Evolutionary conservation across 2,888 invertebrate genomes (phyloP).

Genomic region (Galerucella calmariensis): DNA sequence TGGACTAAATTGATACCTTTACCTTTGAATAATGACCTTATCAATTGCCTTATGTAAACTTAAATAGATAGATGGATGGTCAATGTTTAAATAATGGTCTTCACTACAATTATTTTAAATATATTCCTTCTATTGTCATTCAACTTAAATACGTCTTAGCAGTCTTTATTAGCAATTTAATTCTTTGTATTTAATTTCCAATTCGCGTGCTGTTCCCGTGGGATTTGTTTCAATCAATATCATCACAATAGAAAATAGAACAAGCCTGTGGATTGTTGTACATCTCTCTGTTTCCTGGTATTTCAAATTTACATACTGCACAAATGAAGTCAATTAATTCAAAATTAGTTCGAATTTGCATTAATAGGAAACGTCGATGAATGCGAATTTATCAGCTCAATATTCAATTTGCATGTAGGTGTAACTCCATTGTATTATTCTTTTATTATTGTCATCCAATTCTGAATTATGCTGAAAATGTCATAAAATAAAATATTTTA

Average conservation of each 20-base stretch:
- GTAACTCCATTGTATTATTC: too few relatives aligned
- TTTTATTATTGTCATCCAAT: too few relatives aligned
- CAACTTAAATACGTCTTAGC: not conserved
- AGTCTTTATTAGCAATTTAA: not conserved
- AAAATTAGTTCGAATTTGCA: too few relatives aligned
- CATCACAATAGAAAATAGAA: not conserved
- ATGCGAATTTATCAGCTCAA: too few relatives aligned
- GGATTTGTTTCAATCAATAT: not conserved
- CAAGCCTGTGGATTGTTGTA: not conserved
- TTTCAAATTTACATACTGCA: not conserved
- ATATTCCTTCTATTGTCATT: not conserved
- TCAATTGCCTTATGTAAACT: too few relatives aligned
- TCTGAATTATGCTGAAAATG: too few relatives aligned
- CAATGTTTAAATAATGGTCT: not conserved
- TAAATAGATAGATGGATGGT: not conserved
- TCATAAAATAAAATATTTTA: not conserved
- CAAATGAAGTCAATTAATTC: too few relatives aligned
- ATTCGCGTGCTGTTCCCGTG: not conserved
- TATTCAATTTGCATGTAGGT: too few relatives aligned
- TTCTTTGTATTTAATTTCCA: not conserved
- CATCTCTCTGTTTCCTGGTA: not conserved
- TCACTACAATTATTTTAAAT: not conserved
- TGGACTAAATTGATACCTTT: too few relatives aligned
- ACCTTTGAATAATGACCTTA: too few relatives aligned
- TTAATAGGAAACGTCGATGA: too few relatives aligned